Conservation (phyloP, 2,888 invertebrate species). For the Acronicta psi region DNA sequence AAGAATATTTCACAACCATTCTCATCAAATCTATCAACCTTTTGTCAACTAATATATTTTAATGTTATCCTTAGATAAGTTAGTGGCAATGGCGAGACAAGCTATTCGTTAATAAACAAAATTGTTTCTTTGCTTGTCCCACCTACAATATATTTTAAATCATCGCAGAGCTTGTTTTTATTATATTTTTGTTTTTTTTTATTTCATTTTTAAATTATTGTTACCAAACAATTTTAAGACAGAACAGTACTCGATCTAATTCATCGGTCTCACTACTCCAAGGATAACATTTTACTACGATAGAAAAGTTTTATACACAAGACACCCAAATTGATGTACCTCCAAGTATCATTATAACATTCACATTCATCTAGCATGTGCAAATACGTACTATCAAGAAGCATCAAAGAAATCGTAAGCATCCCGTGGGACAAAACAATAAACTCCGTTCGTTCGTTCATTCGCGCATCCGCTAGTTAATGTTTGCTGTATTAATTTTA, state of each 20-base stretch:
- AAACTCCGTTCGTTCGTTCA: not conserved
- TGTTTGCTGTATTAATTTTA: too few species aligned
- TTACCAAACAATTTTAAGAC: too few species aligned
- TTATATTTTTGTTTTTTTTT: too few species aligned
- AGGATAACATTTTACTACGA: constrained; percentile 46
- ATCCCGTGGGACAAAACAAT: not conserved
- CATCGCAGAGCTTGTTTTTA: too few species aligned
- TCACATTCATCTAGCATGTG: constrained; percentile 4
- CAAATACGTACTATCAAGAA: not conserved
- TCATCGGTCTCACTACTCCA: constrained; percentile 31
- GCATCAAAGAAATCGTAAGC: too few species aligned
- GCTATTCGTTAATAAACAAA: too few species aligned
- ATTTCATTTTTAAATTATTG: too few species aligned
- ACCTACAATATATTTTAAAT: too few species aligned
- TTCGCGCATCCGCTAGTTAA: too few species aligned
- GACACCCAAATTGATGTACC: constrained; percentile 56
- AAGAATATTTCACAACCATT: constrained; percentile 82
- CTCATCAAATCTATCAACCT: constrained; percentile 70
- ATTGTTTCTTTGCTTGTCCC: too few species aligned
- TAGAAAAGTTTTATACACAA: constrained; percentile 53
- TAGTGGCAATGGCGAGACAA: not conserved
- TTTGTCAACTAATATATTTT: constrained; percentile 43
- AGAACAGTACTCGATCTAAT: not conserved
- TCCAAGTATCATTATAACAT: constrained; percentile 36
- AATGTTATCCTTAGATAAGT: constrained; percentile 33